These are phyloP conservation scores for Plagodis pulveraria DNA, from an alignment of 2,888 invertebrate genomes.

Conservation along the genomic window DNA sequence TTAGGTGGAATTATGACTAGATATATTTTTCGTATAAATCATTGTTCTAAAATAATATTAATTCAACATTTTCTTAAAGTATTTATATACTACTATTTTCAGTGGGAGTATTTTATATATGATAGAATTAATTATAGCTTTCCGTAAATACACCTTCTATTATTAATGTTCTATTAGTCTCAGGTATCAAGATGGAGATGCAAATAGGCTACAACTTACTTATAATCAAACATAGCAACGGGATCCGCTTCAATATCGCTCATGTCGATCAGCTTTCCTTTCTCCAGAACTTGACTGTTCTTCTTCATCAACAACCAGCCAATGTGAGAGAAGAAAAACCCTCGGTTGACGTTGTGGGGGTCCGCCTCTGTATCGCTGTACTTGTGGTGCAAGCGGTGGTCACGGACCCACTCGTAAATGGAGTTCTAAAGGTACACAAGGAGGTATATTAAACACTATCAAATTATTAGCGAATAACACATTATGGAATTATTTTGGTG, in stretches of 20 bases:
- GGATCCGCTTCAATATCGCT: constrained; percentile 91
- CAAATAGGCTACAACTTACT: not conserved
- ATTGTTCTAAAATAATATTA: too few relatives aligned
- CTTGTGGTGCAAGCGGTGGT: constrained; percentile 91
- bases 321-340: constrained; percentile 95
- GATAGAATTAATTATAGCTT: too few relatives aligned
- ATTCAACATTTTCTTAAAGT: too few relatives aligned
- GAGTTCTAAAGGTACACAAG: constrained; percentile 61
- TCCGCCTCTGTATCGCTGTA: constrained; percentile 94
- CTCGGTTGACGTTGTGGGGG: constrained; percentile 92
- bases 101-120: too few relatives aligned
- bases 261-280: constrained; percentile 91
- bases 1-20: too few relatives aligned
- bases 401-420: constrained; percentile 84
- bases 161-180: not conserved
- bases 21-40: too few relatives aligned
- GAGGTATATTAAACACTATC: too few relatives aligned
- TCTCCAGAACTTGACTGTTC: constrained; percentile 90
- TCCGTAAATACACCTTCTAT: too few relatives aligned
- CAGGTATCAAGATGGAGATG: not conserved
- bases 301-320: constrained; percentile 94
- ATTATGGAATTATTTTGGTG: too few relatives aligned
- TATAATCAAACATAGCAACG: not conserved
- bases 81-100: too few relatives aligned
- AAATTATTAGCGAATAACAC: too few relatives aligned